phyloP scores from a whole-genome alignment of 2,113 vertebrate species.

The Archilochus colubris region DNA sequence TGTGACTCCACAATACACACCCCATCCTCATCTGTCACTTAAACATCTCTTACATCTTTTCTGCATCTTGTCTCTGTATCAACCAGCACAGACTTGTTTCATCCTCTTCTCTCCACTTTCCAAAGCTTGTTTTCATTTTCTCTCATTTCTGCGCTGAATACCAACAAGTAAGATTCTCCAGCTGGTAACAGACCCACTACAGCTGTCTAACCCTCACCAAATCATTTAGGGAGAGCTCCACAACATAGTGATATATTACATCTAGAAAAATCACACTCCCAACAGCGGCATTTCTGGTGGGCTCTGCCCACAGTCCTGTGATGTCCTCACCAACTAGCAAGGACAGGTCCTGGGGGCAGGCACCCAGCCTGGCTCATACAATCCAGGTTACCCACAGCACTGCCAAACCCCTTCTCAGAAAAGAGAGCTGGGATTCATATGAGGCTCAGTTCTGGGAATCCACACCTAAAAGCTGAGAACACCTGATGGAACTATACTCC shows the following conservation, averaged over 20 bases:
- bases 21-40: background rate
- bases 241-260: background rate
- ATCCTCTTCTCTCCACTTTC: background rate
- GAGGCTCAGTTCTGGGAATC: background rate
- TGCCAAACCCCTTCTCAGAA: background rate
- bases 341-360: background rate
- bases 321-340: rapidly evolving
- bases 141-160: background rate
- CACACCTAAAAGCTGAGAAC: background rate
- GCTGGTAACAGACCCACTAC: background rate
- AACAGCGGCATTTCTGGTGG: background rate
- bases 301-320: background rate
- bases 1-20: background rate
- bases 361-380: background rate
- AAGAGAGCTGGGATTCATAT: background rate
- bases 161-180: background rate
- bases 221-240: background rate
- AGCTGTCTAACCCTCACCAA: background rate
- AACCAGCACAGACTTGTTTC: background rate
- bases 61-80: background rate
- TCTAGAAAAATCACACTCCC: background rate
- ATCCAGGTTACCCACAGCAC: background rate
- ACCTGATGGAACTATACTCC: background rate
- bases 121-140: background rate
- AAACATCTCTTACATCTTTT: background rate